Evolutionary conservation across 2,888 invertebrate species (phyloP).

Genomic region (Allophyes oxyacanthae): DNA sequence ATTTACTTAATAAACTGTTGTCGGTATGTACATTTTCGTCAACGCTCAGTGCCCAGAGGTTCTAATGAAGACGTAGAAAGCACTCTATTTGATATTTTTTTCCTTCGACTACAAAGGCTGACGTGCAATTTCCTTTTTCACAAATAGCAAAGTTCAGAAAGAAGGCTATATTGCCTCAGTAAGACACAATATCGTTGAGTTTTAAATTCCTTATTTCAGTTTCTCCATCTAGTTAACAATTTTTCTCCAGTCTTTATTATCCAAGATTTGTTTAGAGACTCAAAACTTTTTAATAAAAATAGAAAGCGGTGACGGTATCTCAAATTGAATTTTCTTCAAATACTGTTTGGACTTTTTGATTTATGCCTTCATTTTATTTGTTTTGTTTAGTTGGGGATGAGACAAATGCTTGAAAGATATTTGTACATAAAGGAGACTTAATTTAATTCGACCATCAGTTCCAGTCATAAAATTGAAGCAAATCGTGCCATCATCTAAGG

Average conservation of each 20-base stretch:
- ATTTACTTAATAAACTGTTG: constrained; percentile 75
- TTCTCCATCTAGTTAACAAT: constrained; percentile 16
- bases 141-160: constrained; percentile 55
- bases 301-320: background rate
- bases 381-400: constrained; percentile 2
- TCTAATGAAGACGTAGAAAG: constrained; percentile 58
- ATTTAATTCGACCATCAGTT: constrained; percentile 24
- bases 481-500: constrained; percentile 54
- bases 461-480: constrained; percentile 35
- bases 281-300: constrained; percentile 27
- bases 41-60: constrained; percentile 56
- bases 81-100: constrained; percentile 49
- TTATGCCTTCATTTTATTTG: constrained; percentile 22
- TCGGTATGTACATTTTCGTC: constrained; percentile 62
- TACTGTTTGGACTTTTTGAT: constrained; percentile 11
- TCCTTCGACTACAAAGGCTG: constrained; percentile 42
- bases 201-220: constrained; percentile 45
- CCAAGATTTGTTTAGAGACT: constrained; percentile 11
- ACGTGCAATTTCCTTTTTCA: constrained; percentile 52
- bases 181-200: constrained; percentile 41
- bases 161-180: constrained; percentile 38
- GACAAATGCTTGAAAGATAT: constrained; percentile 7
- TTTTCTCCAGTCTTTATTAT: constrained; percentile 17
- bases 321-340: constrained; percentile 20
- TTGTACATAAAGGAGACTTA: constrained; percentile 21